A percentile compares a stretch with the other conserved stretches of the same genome.
phyloP scores from a whole-genome alignment of 2,113 vertebrate genomes.

The Thalassoma bifasciatum region DNA sequence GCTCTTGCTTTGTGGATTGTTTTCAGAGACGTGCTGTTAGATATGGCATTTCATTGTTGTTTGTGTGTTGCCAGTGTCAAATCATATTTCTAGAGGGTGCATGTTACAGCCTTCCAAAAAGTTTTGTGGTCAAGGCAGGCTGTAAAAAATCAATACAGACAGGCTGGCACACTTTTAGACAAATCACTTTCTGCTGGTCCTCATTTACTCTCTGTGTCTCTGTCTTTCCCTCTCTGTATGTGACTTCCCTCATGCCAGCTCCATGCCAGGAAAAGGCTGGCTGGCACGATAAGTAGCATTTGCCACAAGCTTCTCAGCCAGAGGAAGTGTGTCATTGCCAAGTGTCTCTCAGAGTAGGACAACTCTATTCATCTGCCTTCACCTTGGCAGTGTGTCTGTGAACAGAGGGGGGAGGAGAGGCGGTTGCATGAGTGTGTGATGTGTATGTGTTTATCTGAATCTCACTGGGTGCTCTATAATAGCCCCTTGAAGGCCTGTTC shows the following conservation, averaged over 20 bases:
- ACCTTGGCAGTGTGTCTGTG: constrained; percentile 61
- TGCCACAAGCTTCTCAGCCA: constrained; percentile 38
- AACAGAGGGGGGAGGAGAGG: constrained; percentile 27
- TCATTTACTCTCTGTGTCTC: background rate
- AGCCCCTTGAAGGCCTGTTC: constrained; percentile 42
- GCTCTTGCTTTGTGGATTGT: background rate
- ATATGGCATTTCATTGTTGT: no score
- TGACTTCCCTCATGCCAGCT: constrained; percentile 25
- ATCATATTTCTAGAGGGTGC: background rate
- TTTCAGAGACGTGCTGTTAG: background rate
- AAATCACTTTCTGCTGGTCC: constrained; percentile 7
- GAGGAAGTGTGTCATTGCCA: constrained; percentile 68
- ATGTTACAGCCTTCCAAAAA: no score
- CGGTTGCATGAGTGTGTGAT: constrained; percentile 11
- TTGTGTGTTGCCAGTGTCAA: background rate
- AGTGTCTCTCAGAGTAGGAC: constrained; percentile 62
- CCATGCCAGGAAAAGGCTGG: constrained; percentile 50
- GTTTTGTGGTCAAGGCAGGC: no score
- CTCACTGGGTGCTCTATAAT: constrained; percentile 50
- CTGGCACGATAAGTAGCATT: constrained; percentile 55
- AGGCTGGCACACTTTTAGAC: constrained; percentile 11
- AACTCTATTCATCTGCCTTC: constrained; percentile 67
- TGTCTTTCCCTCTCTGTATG: constrained; percentile 7
- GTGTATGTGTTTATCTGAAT: constrained; percentile 58
- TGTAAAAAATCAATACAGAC: background rate